Percentiles rank a stretch among this genome's conserved stretches.
phyloP scores from a whole-genome alignment of 2,797 vertebrate species.

The Hafferia zeledoni region DNA sequence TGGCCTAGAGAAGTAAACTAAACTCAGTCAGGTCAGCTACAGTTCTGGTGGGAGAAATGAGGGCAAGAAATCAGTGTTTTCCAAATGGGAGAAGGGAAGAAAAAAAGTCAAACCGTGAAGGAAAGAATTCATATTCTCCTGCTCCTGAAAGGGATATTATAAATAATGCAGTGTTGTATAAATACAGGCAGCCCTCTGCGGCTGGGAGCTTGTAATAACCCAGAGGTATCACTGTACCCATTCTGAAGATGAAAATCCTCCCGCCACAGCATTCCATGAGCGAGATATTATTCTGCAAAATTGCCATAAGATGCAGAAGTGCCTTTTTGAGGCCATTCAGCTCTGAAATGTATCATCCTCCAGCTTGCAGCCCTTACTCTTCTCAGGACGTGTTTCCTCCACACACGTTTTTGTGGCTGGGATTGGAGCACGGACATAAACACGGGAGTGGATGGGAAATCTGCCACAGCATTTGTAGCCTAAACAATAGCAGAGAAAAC shows the following conservation, averaged over 20 bases:
- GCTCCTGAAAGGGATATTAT: conserved; percentile 40
- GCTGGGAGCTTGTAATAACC: conserved; percentile 37
- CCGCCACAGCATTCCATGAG: background rate
- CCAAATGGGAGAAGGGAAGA: background rate
- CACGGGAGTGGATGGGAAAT: conserved; percentile 20
- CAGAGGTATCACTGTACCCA: conserved; percentile 33
- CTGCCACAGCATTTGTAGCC: conserved; percentile 6
- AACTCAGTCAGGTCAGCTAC: background rate
- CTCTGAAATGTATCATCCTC: background rate
- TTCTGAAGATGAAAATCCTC: conserved; percentile 53
- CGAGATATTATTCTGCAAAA: background rate
- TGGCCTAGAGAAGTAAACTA: background rate
- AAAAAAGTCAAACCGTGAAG: background rate
- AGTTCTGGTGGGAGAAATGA: background rate
- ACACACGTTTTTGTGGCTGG: background rate
- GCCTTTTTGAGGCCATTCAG: background rate
- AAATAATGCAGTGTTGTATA: conserved; percentile 43
- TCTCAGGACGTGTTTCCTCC: background rate
- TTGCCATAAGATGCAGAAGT: background rate
- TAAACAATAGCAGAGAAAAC: conserved; percentile 37
- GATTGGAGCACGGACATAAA: background rate
- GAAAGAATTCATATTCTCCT: background rate
- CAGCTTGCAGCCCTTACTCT: background rate
- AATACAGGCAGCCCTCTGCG: conserved; percentile 23
- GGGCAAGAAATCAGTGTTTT: conserved; percentile 12